Percentiles rank a stretch among this genome's conserved stretches.
These are phyloP conservation scores for Boulengeromyrus knoepffleri DNA, from an alignment of 2,113 vertebrate genomes.

Conservation along the genomic window DNA sequence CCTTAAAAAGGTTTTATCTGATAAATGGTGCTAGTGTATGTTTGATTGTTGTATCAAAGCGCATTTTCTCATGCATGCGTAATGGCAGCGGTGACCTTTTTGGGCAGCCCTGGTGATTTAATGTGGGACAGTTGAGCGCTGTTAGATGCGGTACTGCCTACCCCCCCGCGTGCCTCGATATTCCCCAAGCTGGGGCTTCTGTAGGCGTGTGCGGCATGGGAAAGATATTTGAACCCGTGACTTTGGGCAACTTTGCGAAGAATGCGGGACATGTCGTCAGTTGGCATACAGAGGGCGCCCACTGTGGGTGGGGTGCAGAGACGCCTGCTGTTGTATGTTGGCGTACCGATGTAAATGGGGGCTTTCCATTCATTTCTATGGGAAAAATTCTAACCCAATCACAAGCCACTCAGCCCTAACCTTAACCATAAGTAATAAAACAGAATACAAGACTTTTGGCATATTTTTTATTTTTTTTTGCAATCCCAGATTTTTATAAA, in stretches of 20 bases:
- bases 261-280: constrained; percentile 9
- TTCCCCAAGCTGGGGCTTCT: background rate
- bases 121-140: background rate
- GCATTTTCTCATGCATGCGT: background rate
- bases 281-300: background rate
- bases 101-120: background rate
- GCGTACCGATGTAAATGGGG: too few relatives aligned
- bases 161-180: background rate
- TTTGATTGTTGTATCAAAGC: background rate
- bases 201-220: background rate
- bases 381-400: background rate
- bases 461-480: too few relatives aligned
- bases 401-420: background rate
- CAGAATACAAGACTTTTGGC: too few relatives aligned
- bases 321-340: background rate
- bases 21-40: constrained; percentile 3
- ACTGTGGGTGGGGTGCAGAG: background rate
- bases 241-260: constrained; percentile 29
- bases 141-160: background rate
- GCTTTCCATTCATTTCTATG: background rate
- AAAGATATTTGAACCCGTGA: constrained; percentile 24
- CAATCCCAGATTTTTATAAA: too few relatives aligned
- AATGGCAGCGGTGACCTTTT: background rate
- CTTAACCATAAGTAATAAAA: too few relatives aligned
- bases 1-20: background rate